Conservation (phyloP, 2,113 vertebrate species). For the Pelobates fuscus region DNA sequence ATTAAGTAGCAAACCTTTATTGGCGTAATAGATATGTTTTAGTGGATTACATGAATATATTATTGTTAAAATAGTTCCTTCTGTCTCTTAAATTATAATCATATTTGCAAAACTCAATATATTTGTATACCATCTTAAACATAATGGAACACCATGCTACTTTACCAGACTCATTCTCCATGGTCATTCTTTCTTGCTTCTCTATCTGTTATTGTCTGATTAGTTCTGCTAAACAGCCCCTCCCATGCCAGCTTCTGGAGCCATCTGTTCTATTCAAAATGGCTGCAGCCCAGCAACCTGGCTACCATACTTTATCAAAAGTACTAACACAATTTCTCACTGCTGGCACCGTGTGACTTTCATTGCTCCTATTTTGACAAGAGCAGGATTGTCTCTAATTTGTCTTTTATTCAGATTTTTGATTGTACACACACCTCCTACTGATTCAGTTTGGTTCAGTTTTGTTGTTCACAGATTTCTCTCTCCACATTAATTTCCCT, state of each 20-base stretch:
- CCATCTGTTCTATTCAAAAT: conserved; percentile 99
- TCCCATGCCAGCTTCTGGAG: conserved; percentile 95
- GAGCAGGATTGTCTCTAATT: conserved; percentile 88
- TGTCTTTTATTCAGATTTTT: conserved; percentile 96
- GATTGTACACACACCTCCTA: conserved; percentile 98
- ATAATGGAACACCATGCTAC: conserved; percentile 79
- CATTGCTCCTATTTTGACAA: conserved; percentile 87
- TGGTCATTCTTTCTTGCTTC: conserved; percentile 98
- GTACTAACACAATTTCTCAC: conserved; percentile 87
- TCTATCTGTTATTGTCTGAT: conserved; percentile 99
- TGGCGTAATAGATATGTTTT: no score
- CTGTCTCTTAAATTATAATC: no score
- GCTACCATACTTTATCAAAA: conserved; percentile 83
- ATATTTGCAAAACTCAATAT: not conserved
- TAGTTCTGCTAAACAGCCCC: conserved; percentile 99
- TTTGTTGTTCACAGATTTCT: conserved; percentile 98
- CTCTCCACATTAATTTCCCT: conserved; percentile 96
- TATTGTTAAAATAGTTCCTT: no score
- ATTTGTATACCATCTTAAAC: conserved; percentile 92
- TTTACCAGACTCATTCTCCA: conserved; percentile 81
- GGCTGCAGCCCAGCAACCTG: conserved; percentile 94
- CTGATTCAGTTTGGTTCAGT: conserved; percentile 98
- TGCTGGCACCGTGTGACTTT: conserved; percentile 82
- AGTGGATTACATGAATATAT: no score
- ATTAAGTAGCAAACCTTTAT: no score